Percentiles rank a stretch among this genome's conserved stretches.
Conservation (phyloP, 2,113 vertebrate genomes). For the Cromileptes altivelis region DNA sequence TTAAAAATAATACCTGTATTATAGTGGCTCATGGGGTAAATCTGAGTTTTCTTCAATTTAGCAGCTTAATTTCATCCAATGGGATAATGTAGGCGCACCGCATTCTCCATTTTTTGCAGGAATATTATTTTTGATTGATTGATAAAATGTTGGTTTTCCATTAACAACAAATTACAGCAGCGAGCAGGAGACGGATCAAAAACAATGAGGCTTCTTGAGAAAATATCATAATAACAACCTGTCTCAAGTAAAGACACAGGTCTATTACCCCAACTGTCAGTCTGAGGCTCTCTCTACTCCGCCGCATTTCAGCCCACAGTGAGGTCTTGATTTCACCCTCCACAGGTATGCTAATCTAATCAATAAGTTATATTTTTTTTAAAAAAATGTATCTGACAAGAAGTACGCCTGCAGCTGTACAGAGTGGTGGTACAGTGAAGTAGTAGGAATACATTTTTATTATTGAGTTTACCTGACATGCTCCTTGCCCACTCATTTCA, state of each 20-base stretch:
- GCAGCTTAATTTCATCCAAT: background rate
- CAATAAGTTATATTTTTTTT: slow-evolving; percentile 64
- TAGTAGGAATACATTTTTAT: slow-evolving; percentile 32
- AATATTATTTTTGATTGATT: background rate
- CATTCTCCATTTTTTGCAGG: background rate
- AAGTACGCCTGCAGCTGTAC: slow-evolving; percentile 41
- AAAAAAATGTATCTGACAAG: slow-evolving; percentile 35
- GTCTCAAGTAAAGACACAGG: slow-evolving; percentile 1
- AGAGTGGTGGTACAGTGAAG: background rate
- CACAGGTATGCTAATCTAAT: slow-evolving; percentile 66
- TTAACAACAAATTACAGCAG: background rate
- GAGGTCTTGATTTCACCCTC: slow-evolving; percentile 46
- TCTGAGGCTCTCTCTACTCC: slow-evolving; percentile 3
- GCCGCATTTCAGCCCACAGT: slow-evolving; percentile 56
- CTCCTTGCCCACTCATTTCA: slow-evolving; percentile 46
- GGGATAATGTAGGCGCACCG: background rate
- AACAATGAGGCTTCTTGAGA: background rate
- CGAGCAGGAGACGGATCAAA: background rate
- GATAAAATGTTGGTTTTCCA: background rate
- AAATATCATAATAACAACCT: slow-evolving; percentile 21
- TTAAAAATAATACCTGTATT: background rate
- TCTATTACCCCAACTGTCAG: slow-evolving; percentile 75
- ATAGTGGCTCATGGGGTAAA: background rate
- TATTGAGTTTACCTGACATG: slow-evolving; percentile 51
- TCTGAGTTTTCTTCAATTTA: background rate